Base-by-base conservation (phyloP, 1,140 invertebrate genomes). In the Drosophila biarmipes region DNA sequence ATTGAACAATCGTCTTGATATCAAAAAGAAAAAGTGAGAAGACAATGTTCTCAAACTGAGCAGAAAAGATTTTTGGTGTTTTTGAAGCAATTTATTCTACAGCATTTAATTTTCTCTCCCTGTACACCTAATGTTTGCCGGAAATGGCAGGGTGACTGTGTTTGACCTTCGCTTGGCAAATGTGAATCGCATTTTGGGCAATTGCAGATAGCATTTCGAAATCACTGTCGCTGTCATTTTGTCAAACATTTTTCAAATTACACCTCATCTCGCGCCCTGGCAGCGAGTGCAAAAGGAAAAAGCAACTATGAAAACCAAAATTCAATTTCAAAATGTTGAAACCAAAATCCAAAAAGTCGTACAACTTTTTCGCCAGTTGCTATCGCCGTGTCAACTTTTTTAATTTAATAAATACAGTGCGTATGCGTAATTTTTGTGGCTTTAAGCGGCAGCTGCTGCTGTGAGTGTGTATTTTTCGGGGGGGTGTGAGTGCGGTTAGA, bases 351-450 rank as follows among this genome's bases (percentile, higher is more conserved):
- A 48, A 85, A 58, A 62, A 58, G 52, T 72, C 63, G 54, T 37
- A 42, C 45, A 82, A 82, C 69, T 75, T 82, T 82, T 69, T 40
- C 24, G 40, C 53, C 31, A 24, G 21, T 40, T 37, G 24, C 62
- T 37, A n/a, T 51, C 46, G 48, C 64, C 42, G 55, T 34, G 71
- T 62, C 75, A 85, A 84, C 80, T 84, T 84, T 84, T 84, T 79
- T 84, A 84, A 84, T 84, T 79, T 84, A 84, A 84, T 82, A 74
- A 67, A 82, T 79, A 62, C 74, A 64, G 48, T 75, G 79, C 79
- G 75, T 82, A 84, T 84, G 71, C 75, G 80, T 84, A 82, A 82
- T 84, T 84, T 84, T 74, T 84, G 71, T 53, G 79, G 79, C 75
- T 78, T 78, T 67, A 79, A 75, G 52, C 64, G 80, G 59, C 63